Percentiles rank a stretch among this genome's conserved stretches.
These are phyloP conservation scores for Dicrostonyx torquatus DNA, from an alignment of 2,797 vertebrate genomes.

Conservation along the genomic window DNA sequence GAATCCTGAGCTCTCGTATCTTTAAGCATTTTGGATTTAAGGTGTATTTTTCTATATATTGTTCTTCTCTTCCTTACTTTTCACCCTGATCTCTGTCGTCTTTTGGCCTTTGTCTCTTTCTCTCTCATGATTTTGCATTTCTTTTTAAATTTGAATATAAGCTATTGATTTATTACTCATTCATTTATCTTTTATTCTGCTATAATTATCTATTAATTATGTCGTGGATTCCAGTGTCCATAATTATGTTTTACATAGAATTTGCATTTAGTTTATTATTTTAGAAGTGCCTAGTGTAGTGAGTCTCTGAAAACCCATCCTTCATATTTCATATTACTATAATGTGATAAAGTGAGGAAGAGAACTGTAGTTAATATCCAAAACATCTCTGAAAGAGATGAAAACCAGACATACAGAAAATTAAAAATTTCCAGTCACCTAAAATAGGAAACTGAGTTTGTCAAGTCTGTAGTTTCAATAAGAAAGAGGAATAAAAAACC, in stretches of 20 bases:
- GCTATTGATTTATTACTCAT: background rate
- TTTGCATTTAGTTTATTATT: background rate
- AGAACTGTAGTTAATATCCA: background rate
- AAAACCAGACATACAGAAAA: background rate
- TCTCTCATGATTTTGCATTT: background rate
- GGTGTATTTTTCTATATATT: background rate
- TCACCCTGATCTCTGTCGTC: background rate
- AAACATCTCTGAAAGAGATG: background rate
- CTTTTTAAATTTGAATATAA: background rate
- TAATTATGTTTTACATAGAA: background rate
- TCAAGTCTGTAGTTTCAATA: background rate
- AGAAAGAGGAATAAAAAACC: constrained; percentile 50
- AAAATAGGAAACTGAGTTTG: constrained; percentile 20
- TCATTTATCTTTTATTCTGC: background rate
- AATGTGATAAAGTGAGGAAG: background rate
- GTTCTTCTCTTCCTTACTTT: background rate
- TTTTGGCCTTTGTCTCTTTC: background rate
- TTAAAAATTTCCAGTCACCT: background rate
- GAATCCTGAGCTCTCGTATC: background rate
- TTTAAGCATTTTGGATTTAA: background rate
- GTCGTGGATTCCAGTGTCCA: background rate
- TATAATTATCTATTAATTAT: background rate
- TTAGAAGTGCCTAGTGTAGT: background rate
- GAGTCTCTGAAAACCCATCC: background rate
- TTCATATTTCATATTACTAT: background rate